Conservation (phyloP, 2,113 vertebrate species). For the Aspidoscelis tigris region DNA sequence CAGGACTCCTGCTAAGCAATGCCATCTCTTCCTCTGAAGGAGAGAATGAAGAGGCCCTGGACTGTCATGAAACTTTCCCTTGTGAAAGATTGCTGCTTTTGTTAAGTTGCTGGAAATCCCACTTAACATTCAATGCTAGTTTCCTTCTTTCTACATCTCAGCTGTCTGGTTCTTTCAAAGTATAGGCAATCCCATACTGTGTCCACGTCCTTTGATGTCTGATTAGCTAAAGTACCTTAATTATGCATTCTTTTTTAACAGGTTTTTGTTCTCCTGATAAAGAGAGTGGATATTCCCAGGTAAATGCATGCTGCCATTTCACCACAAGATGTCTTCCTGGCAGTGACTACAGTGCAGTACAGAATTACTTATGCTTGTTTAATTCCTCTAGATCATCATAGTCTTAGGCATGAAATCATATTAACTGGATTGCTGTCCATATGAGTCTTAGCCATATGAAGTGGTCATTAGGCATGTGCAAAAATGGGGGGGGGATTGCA, state of each 20-base stretch:
- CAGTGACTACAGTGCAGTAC: neutral
- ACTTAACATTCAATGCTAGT: neutral
- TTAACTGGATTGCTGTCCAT: neutral
- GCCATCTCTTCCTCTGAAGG: neutral
- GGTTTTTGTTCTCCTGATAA: neutral
- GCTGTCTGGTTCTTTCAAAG: slow-evolving; percentile 10
- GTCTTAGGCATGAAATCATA: neutral
- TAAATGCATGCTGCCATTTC: neutral
- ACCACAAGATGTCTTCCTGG: neutral
- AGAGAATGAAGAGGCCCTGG: neutral
- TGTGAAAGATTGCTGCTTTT: neutral
- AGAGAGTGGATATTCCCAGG: neutral
- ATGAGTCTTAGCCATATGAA: neutral
- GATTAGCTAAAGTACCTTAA: slow-evolving; percentile 21
- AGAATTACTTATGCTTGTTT: neutral
- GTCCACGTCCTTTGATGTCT: slow-evolving; percentile 18
- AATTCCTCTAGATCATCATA: neutral
- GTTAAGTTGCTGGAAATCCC: neutral
- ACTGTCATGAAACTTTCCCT: neutral
- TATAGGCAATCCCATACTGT: neutral
- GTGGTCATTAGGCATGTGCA: too few relatives aligned
- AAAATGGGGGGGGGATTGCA: too few relatives aligned
- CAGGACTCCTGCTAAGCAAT: neutral
- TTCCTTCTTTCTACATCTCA: neutral
- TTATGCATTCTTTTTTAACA: neutral